Base-by-base conservation (phyloP, 2,113 vertebrate genomes). In the Semicossyphus pulcher region DNA sequence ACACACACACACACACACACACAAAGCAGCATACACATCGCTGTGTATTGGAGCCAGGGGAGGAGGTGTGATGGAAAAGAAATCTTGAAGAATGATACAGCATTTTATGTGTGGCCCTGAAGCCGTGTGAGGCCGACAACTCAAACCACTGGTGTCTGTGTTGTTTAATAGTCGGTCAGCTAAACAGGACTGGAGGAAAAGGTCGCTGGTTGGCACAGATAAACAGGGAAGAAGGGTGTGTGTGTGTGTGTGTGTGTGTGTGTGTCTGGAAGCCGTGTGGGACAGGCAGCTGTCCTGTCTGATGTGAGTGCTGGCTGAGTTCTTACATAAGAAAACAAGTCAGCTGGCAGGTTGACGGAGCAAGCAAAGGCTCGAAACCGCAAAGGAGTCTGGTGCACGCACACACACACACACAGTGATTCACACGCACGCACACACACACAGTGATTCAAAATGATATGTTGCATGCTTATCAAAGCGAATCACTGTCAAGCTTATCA, bases 221-320 rank as follows among this genome's bases (percentile, higher is more conserved):
- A 41, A 81, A 85, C 32, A 59, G 39, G n/a, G 51, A 61, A 52
- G 53, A 37, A 23, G 21, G 18, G 71, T 52, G 41, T 63, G 71
- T 49, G 48, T 48, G 51, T 54, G 47, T 37, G 65, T 49, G 75
- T 68, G 71, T 26, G 58, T 28, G 57, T 49, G 42, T 67, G 57
- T 45, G n/a, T 59, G 72, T 84, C 39, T 65, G 36, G 21, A 53
- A 82, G 72, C 56, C 21, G 11, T 80, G 76, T 63, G 72, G 79
- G 85, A 91, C 72, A 78, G 80, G 78, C 90, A 92, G 90, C 86
- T 93, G 92, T 90, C 91, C 84, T 77, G 81, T 89, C 82, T 87
- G 80, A 90, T 88, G 81, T 44, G 63, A 81, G 75, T 62, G 36
- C 47, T 63, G 74, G 71, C 72, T 86, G 78, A 85, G 62, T 60